These are phyloP conservation scores for Tetanocera ferruginea DNA, from an alignment of 2,888 invertebrate species.

Conservation along the genomic window DNA sequence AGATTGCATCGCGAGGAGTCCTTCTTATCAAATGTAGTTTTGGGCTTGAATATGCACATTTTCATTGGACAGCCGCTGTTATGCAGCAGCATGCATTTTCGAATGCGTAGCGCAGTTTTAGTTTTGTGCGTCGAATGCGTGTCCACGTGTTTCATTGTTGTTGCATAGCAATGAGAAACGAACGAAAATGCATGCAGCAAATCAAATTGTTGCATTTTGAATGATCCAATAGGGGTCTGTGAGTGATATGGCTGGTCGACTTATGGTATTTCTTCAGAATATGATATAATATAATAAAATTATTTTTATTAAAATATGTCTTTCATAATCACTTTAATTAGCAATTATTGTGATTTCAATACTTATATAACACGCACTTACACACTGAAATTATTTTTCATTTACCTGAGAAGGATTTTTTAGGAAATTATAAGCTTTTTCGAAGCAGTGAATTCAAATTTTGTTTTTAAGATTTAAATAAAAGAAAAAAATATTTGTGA, in stretches of 20 bases:
- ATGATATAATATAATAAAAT: no score
- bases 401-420: no score
- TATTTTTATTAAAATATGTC: no score
- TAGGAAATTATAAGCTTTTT: no score
- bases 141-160: conserved; percentile 21
- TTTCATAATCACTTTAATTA: no score
- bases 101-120: conserved; percentile 37
- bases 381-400: no score
- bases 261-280: no score
- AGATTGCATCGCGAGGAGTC: not conserved
- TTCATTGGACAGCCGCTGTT: conserved; percentile 31
- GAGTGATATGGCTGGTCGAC: not conserved
- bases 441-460: no score
- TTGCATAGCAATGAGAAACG: not conserved
- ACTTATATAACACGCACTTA: no score
- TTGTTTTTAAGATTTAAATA: no score
- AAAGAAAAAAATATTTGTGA: no score
- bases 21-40: not conserved
- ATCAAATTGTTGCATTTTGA: conserved; percentile 34
- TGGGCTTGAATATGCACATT: conserved; percentile 23
- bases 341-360: no score
- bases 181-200: conserved; percentile 20
- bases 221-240: not conserved
- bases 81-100: conserved; percentile 31
- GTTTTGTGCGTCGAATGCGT: conserved; percentile 36